Percentiles rank a stretch among this genome's conserved stretches.
phyloP scores from a whole-genome alignment of 2,888 invertebrate genomes.

The Tenthredo scrophulariae region DNA sequence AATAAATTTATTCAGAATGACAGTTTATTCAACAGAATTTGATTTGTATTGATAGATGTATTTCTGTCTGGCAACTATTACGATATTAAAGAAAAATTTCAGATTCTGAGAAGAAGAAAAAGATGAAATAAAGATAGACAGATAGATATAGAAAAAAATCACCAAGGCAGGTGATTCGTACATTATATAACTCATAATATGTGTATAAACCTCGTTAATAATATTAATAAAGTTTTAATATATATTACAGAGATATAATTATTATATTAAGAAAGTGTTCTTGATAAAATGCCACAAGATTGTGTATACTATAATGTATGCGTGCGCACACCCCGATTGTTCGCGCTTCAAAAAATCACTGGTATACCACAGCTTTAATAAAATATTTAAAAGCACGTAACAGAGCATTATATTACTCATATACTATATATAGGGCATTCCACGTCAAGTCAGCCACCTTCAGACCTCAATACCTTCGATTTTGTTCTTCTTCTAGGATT shows the following conservation, averaged over 20 bases:
- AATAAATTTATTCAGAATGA: background rate
- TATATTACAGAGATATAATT: conserved; percentile 11
- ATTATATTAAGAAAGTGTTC: conserved; percentile 1
- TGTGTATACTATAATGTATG: conserved; percentile 7
- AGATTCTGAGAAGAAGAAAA: background rate
- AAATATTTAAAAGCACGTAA: background rate
- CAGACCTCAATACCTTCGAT: too few relatives aligned
- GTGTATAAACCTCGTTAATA: background rate
- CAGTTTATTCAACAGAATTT: conserved; percentile 30
- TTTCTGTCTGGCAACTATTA: background rate
- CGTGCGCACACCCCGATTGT: background rate
- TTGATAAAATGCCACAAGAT: background rate
- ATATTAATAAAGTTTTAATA: background rate
- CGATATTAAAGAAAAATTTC: background rate
- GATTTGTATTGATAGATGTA: conserved; percentile 14
- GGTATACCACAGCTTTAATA: too few relatives aligned
- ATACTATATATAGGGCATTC: too few relatives aligned
- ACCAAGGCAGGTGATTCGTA: background rate
- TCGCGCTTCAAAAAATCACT: background rate
- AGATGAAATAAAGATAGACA: too few relatives aligned
- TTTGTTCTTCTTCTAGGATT: too few relatives aligned
- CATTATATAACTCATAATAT: too few relatives aligned
- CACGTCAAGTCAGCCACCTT: too few relatives aligned
- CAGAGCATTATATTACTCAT: background rate
- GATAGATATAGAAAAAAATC: background rate